Evolutionary conservation across 2,113 vertebrate species (phyloP).

Genomic region (Epinephelus lanceolatus): DNA sequence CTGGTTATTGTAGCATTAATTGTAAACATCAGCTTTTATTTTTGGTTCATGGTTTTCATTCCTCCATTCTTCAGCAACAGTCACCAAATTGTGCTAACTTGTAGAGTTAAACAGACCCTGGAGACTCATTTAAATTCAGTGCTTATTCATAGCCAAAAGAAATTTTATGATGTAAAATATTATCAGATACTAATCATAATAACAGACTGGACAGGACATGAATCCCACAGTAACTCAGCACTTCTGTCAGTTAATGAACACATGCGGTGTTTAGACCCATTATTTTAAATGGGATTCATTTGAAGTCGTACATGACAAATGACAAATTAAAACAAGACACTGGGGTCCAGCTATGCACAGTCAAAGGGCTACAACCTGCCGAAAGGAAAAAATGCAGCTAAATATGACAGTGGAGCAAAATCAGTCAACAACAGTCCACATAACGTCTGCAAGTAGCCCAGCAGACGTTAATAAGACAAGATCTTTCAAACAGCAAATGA

Average conservation of each 20-base stretch:
- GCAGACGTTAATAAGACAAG: background rate
- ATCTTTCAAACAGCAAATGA: background rate
- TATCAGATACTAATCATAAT: background rate
- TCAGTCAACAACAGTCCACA: background rate
- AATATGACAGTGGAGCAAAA: conserved; percentile 10
- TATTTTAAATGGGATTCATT: conserved; percentile 21
- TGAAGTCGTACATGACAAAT: conserved; percentile 1
- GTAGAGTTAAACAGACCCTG: too few relatives aligned
- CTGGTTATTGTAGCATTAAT: background rate
- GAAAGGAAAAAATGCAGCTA: conserved; percentile 8
- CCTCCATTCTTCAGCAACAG: too few relatives aligned
- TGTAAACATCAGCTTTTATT: background rate
- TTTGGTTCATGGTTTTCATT: background rate
- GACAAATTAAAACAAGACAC: conserved; percentile 25
- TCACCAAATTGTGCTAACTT: too few relatives aligned
- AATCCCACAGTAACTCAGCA: background rate
- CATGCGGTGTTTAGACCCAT: background rate
- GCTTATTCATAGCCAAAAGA: background rate
- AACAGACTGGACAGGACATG: background rate
- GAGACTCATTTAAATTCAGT: background rate
- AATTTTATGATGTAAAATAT: background rate
- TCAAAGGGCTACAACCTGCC: conserved; percentile 12
- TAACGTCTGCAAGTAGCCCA: background rate
- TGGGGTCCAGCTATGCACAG: background rate
- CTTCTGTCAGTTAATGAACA: background rate